Evolutionary conservation across 2,888 invertebrate species (phyloP).

Genomic region (Sabellastarte sp.): DNA sequence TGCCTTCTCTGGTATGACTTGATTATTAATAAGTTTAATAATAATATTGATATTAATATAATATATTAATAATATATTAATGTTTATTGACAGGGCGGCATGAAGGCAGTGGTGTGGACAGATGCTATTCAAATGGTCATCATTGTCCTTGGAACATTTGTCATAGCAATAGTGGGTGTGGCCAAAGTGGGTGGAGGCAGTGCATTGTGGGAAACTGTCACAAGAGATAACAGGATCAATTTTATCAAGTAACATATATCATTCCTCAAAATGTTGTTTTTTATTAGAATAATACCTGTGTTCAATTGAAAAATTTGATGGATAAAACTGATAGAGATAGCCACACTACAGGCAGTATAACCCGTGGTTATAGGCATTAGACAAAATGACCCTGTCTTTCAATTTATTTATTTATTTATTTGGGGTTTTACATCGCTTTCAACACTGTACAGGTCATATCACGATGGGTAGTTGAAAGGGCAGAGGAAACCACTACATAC

Average conservation of each 20-base stretch:
- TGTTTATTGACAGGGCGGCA: conserved; percentile 17
- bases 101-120: conserved; percentile 26
- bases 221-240: conserved; percentile 41
- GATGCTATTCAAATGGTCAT: conserved; percentile 22
- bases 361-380: too few relatives aligned
- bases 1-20: too few relatives aligned
- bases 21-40: too few relatives aligned
- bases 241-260: conserved; percentile 43
- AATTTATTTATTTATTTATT: too few relatives aligned
- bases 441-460: too few relatives aligned
- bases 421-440: too few relatives aligned
- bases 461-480: too few relatives aligned
- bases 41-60: too few relatives aligned
- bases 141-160: conserved; percentile 15
- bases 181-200: conserved; percentile 45
- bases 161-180: conserved; percentile 47
- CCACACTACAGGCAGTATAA: too few relatives aligned
- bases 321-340: conserved; percentile 61
- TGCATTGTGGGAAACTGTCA: conserved; percentile 40
- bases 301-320: not conserved
- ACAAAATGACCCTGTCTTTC: too few relatives aligned
- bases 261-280: not conserved
- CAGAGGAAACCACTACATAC: too few relatives aligned
- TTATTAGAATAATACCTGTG: not conserved
- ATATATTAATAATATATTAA: too few relatives aligned